Evolutionary conservation across 2,113 vertebrate species (phyloP), one percentile per base, ranked within the genome.

Genomic region (Phylloscopus trochilus): DNA sequence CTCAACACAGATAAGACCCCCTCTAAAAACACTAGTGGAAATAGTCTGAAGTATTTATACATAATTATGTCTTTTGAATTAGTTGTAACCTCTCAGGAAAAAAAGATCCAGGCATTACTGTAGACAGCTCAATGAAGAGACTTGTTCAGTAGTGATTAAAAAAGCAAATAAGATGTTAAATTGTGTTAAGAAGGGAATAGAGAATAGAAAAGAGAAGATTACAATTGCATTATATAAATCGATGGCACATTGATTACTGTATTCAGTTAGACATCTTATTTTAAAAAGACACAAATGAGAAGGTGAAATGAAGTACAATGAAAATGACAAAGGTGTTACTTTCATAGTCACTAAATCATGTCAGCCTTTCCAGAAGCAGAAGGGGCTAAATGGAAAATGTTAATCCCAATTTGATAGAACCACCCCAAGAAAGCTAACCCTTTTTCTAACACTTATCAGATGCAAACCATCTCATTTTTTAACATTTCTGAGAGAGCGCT

Each of bases 281-380:
- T 92, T 89, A 89, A 95, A 96, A 95, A 95, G 94, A 93, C 77
- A 83, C 85, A 97, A 97, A 97, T 91, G 96, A 95, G 91, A 95
- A 97, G 91, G 92, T 93, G 84, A 93, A 96, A 92, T 84, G 89
- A 95, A 95, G 62, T 89, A 94, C 95, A 97, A 93, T 82, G 91
- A 92, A 97, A 91, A 95, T 93, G 94, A 92, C 91, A 96, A 91
- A 95, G 87, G 96, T 91, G 83, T 95, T 95, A 91, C 60, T 94
- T 96, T 93, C 58, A 53, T 24, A 91, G 77, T 89, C 83, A 91
- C 64, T 87, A 81, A 95, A 92, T 96, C 80, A 84, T 92, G 93
- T 89, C 89, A 95, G 58, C 74, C 46, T 75, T 49, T 66, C 74
- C 74, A 95, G 77, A 91, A 89, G 69, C 53, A 63, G 59, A 76